These are phyloP conservation scores for Mythimna vitellina DNA, from an alignment of 2,888 invertebrate species.

Conservation along the genomic window DNA sequence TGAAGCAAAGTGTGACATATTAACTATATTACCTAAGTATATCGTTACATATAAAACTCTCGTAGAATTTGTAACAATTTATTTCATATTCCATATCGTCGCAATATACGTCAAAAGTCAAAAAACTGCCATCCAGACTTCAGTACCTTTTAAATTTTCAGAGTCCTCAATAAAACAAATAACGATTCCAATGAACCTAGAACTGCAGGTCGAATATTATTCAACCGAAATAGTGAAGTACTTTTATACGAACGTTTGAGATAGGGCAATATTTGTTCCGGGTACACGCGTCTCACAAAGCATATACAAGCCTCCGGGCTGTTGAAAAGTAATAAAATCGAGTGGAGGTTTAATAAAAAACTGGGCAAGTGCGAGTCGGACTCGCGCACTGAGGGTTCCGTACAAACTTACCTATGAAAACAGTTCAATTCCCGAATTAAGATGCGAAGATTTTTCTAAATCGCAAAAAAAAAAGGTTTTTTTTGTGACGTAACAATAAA, in stretches of 20 bases:
- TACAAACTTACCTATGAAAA: no score
- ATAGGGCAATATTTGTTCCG: background rate
- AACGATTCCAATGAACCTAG: background rate
- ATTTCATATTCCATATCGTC: background rate
- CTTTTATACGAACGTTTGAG: background rate
- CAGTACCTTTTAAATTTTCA: background rate
- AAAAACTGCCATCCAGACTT: no score
- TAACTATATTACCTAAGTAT: background rate
- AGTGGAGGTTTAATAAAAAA: slow-evolving; percentile 7
- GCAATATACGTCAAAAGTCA: no score
- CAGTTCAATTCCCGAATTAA: no score
- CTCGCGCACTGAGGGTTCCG: no score
- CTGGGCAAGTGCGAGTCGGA: no score
- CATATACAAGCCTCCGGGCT: background rate
- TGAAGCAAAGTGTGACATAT: background rate
- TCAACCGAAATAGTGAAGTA: background rate
- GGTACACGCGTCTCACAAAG: no score
- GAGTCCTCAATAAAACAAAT: background rate
- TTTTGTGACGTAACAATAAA: no score
- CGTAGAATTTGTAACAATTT: background rate
- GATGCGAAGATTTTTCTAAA: no score
- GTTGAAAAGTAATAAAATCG: slow-evolving; percentile 16
- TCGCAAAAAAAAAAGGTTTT: no score
- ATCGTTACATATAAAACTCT: background rate
- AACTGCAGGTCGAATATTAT: background rate